phyloP scores from a whole-genome alignment of 1,140 invertebrate species.

The Homarus americanus region DNA sequence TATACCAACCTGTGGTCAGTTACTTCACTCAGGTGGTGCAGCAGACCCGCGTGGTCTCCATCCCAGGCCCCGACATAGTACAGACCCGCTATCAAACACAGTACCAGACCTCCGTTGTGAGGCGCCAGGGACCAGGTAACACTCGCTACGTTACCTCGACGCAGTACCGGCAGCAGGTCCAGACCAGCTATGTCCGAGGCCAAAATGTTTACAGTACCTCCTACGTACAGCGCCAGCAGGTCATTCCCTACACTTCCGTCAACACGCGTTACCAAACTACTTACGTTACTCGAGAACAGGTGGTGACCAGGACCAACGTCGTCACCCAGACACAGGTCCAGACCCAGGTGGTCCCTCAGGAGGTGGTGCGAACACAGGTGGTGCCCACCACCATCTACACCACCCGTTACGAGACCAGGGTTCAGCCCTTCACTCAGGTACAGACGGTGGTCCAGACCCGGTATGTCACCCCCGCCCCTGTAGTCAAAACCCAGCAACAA shows the following conservation, averaged over 20 bases:
- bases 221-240: conserved; percentile 39
- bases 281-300: conserved; percentile 51
- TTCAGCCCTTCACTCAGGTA: conserved; percentile 64
- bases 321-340: conserved; percentile 46
- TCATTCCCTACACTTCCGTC: conserved; percentile 56
- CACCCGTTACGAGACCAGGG: conserved; percentile 49
- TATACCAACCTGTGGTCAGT: conserved; percentile 44
- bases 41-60: conserved; percentile 45
- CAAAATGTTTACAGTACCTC: conserved; percentile 37
- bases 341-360: conserved; percentile 63
- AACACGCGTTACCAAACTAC: conserved; percentile 50
- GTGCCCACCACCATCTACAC: conserved; percentile 58
- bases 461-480: conserved; percentile 52
- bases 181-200: conserved; percentile 42
- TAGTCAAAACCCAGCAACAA: conserved; percentile 33
- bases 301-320: conserved; percentile 61
- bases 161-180: conserved; percentile 23
- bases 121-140: conserved; percentile 35
- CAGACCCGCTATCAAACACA: conserved; percentile 47
- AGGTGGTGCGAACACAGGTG: conserved; percentile 58
- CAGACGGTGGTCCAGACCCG: conserved; percentile 62
- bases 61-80: conserved; percentile 48
- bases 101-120: conserved; percentile 51
- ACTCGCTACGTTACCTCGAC: conserved; percentile 58
- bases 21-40: conserved; percentile 46